Evolutionary conservation across 2,888 invertebrate genomes (phyloP).

Genomic region (Bhutanitis thaidina): DNA sequence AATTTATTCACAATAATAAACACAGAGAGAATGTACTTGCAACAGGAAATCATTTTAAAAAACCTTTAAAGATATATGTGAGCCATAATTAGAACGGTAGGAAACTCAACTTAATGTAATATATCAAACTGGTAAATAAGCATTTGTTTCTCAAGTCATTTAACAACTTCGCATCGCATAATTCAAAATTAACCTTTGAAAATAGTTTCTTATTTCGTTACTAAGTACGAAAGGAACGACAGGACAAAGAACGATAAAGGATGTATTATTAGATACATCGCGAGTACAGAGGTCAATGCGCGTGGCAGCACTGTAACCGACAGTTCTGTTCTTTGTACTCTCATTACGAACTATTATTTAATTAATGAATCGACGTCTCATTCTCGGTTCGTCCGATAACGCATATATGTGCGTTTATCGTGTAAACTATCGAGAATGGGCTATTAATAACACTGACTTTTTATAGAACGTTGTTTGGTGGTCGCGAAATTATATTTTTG

Average conservation of each 20-base stretch:
- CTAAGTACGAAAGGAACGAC: conserved; percentile 36
- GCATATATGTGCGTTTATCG: conserved; percentile 7
- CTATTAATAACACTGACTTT: not conserved
- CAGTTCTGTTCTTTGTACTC: conserved; percentile 45
- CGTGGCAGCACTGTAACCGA: conserved; percentile 45
- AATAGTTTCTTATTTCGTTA: conserved; percentile 23
- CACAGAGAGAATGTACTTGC: too few relatives aligned
- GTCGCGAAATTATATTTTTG: too few relatives aligned
- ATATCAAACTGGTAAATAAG: too few relatives aligned
- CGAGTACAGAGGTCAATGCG: conserved; percentile 55
- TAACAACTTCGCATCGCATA: not conserved
- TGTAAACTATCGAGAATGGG: conserved; percentile 19
- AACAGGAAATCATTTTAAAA: too few relatives aligned
- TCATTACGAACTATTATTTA: conserved; percentile 46
- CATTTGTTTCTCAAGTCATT: too few relatives aligned
- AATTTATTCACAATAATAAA: too few relatives aligned
- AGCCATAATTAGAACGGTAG: too few relatives aligned
- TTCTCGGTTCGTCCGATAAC: conserved; percentile 29
- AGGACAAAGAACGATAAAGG: conserved; percentile 49
- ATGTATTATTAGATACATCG: conserved; percentile 62
- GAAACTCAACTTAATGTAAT: too few relatives aligned
- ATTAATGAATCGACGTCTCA: conserved; percentile 53
- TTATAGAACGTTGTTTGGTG: not conserved
- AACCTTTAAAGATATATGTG: too few relatives aligned
- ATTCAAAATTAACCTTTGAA: not conserved